phyloP scores from a whole-genome alignment of 1,140 invertebrate species.

The Drosophila eugracilis region DNA sequence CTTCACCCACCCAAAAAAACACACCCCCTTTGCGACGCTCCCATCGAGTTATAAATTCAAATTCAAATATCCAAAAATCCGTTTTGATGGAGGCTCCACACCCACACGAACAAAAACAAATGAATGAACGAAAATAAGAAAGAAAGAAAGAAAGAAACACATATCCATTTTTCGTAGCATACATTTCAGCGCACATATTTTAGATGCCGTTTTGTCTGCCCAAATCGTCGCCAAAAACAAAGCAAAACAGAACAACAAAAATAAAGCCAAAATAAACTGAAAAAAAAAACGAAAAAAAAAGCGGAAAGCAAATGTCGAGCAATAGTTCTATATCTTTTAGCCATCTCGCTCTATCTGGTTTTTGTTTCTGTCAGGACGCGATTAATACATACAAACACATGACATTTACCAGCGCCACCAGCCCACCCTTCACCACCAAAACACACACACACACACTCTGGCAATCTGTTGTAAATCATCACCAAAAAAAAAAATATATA shows the following conservation, averaged over 20 bases:
- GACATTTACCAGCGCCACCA: conserved; percentile 15
- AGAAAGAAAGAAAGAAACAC: conserved; percentile 1
- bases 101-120: conserved; percentile 12
- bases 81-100: conserved; percentile 8
- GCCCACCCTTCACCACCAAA: conserved; percentile 12
- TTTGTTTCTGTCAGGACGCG: conserved; percentile 20
- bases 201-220: conserved; percentile 51
- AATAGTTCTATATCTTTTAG: conserved; percentile 11
- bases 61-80: conserved; percentile 10
- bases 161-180: conserved; percentile 44
- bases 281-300: too few species aligned
- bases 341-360: conserved; percentile 8
- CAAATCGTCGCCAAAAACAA: conserved; percentile 23
- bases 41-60: neutral
- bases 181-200: conserved; percentile 46
- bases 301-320: conserved; percentile 32
- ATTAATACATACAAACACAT: conserved; percentile 36
- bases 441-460: conserved; percentile 25
- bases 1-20: too few species aligned
- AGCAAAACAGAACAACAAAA: neutral
- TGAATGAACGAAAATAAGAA: too few species aligned
- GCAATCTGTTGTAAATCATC: conserved; percentile 69
- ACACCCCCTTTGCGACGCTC: too few species aligned
- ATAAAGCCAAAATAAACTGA: conserved; percentile 13
- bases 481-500: conserved; percentile 42